Evolutionary conservation across 2,888 invertebrate genomes (phyloP).

Genomic region (Oxycera nigricornis): DNA sequence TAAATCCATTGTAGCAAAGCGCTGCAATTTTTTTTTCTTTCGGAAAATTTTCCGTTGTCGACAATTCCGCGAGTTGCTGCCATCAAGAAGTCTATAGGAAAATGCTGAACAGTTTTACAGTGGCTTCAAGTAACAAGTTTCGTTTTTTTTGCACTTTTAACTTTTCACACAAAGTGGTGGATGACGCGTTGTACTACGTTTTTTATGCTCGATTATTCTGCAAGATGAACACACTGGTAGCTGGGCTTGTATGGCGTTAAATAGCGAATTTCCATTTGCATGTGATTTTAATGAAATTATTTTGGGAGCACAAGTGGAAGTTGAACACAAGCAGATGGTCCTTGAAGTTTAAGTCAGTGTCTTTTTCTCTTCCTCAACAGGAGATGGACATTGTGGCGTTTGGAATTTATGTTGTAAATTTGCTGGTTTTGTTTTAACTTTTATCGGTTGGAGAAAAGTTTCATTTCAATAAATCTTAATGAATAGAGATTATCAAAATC

Average conservation of each 20-base stretch:
- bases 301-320: constrained; percentile 28
- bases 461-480: no score
- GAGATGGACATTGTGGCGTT: constrained; percentile 12
- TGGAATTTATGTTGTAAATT: constrained; percentile 16
- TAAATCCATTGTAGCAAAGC: constrained; percentile 4
- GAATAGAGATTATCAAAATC: no score
- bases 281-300: constrained; percentile 40
- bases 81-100: not conserved
- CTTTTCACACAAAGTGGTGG: not conserved
- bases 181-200: constrained; percentile 13
- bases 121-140: constrained; percentile 30
- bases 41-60: constrained; percentile 15
- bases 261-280: constrained; percentile 33
- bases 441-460: not conserved
- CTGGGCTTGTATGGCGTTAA: constrained; percentile 16
- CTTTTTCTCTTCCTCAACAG: not conserved
- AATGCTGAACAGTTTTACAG: constrained; percentile 11
- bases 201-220: not conserved
- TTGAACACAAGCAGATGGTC: constrained; percentile 24
- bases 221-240: not conserved
- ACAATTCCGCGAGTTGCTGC: constrained; percentile 13
- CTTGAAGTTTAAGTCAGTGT: not conserved
- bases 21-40: not conserved
- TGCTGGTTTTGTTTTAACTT: not conserved
- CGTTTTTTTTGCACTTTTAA: not conserved